These are phyloP conservation scores for Cliona cf. orientalis DNA, from an alignment of 37 sponge, comb jelly and placozoan species.

Conservation along the genomic window DNA sequence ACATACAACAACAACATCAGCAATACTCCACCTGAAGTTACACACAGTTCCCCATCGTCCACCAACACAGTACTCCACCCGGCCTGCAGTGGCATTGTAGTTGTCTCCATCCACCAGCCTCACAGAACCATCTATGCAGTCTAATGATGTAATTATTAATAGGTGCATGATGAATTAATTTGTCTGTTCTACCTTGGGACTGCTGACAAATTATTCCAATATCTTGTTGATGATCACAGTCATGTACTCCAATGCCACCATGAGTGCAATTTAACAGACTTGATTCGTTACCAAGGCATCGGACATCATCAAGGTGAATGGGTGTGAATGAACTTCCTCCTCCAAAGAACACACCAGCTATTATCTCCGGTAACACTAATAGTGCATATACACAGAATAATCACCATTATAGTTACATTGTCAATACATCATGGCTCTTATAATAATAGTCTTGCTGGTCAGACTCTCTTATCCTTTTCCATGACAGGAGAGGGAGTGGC, in stretches of 20 bases:
- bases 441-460: too few species aligned
- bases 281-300: neutral
- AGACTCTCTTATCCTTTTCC: too few species aligned
- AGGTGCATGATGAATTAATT: too few species aligned
- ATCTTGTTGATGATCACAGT: neutral
- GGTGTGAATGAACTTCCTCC: neutral
- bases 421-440: too few species aligned
- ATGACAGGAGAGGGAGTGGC: too few species aligned
- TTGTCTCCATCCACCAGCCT: neutral
- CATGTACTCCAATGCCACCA: neutral
- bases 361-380: too few species aligned
- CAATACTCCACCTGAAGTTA: neutral
- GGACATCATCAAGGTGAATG: neutral
- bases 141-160: too few species aligned
- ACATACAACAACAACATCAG: conserved; percentile 5
- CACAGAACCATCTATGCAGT: neutral
- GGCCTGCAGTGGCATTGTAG: neutral
- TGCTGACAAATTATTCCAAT: conserved; percentile 3
- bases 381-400: too few species aligned
- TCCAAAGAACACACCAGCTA: neutral
- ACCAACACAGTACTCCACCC: conserved; percentile 2
- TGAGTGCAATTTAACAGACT: conserved; percentile 2
- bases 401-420: too few species aligned
- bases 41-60: neutral
- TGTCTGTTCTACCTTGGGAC: neutral